Conservation (phyloP, 2,888 invertebrate genomes). For the Tricholauxania praeusta region DNA sequence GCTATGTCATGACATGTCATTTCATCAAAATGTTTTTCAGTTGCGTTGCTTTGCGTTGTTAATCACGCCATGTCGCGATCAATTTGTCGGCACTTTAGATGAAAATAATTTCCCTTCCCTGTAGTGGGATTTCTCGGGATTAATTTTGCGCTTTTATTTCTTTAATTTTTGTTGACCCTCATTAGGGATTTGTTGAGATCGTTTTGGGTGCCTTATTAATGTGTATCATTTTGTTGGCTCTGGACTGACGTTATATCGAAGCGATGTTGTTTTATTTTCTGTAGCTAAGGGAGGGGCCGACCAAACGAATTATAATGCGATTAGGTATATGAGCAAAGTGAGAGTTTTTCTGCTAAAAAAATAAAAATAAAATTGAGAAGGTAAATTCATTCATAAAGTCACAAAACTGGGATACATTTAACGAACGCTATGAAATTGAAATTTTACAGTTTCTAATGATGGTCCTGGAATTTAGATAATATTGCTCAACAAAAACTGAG, state of each 20-base stretch:
- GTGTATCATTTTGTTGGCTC: slow-evolving; percentile 39
- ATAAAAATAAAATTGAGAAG: slow-evolving; percentile 45
- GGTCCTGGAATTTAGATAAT: too few species aligned
- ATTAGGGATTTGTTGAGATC: slow-evolving; percentile 52
- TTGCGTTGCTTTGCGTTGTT: slow-evolving; percentile 46
- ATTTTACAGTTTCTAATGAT: too few species aligned
- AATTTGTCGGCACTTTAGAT: slow-evolving; percentile 54
- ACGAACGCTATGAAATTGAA: too few species aligned
- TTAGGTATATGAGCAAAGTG: slow-evolving; percentile 36
- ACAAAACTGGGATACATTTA: too few species aligned
- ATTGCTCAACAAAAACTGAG: too few species aligned
- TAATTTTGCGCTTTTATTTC: slow-evolving; percentile 35
- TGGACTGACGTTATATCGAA: slow-evolving; percentile 9
- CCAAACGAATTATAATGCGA: slow-evolving; percentile 48
- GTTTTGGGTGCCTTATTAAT: slow-evolving; percentile 45
- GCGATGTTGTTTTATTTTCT: slow-evolving; percentile 48
- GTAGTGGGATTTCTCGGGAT: slow-evolving; percentile 28
- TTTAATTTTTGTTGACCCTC: slow-evolving; percentile 52
- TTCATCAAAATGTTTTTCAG: slow-evolving; percentile 48
- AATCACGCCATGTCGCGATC: slow-evolving; percentile 60
- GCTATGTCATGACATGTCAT: slow-evolving; percentile 52
- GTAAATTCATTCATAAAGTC: background rate
- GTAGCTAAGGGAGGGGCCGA: slow-evolving; percentile 45
- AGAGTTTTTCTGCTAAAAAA: slow-evolving; percentile 48
- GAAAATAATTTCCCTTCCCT: background rate